Evolutionary conservation across 1,140 invertebrate species (phyloP), one percentile per base, ranked within the genome.

Genomic region (Dufourea novaeangliae): DNA sequence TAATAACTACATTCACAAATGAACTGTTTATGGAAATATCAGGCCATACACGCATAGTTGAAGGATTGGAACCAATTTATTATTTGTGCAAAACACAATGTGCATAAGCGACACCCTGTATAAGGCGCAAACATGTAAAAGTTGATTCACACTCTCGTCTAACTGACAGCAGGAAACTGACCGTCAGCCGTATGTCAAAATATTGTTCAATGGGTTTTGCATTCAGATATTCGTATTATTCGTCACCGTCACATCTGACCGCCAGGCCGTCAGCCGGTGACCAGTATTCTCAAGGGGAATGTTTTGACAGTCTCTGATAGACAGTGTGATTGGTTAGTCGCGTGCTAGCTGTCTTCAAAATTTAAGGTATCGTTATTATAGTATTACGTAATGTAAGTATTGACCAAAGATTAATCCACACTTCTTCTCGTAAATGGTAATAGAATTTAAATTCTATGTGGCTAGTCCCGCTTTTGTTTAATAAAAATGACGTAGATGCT

Each of bases 191-290:
- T 50, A 17, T 50, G 46, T 50, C 46, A 50, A 50, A 50, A 50
- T n/a, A 50, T 50, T 50, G 46, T 50, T 50, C 46, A 50, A 50
- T 50, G 46, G 46, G 46, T 50, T 50, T 50, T 50, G 46, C 46
- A 50, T 50, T 50, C 46, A 50, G 46, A 50, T 50, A 50, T 50
- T 50, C 46, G n/a, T n/a, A 50, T 50, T 50, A 50, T 50, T 50
- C 46, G 46, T 50, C 46, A 50, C 46, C 46, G 46, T 50, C 46
- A 50, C 46, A 50, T 50, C 46, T 50, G 46, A 50, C 46, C 46
- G n/a, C 46, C 46, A 50, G 7, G 20, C 46, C 46, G 46, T 50
- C 46, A 50, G 46, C 46, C 46, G 46, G 46, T n/a, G 46, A 4
- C 46, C 20, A n/a, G 46, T 7, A 50, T n/a, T 50, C 46, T 50